Evolutionary conservation across 2,113 vertebrate genomes (phyloP).

Genomic region (Labrus mixtus): DNA sequence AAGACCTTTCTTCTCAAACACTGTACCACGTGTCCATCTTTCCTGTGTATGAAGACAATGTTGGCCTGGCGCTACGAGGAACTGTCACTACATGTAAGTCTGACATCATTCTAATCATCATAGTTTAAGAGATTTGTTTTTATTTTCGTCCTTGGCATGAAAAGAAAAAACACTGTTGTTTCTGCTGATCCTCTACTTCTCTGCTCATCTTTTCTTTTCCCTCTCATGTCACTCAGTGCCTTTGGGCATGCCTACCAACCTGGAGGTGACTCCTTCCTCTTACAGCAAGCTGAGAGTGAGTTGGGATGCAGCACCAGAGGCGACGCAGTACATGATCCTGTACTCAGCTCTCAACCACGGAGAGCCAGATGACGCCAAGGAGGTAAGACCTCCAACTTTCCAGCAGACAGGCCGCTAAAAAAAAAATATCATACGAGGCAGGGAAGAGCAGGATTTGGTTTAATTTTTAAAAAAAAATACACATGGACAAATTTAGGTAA

Average conservation of each 20-base stretch:
- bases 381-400: conserved; percentile 72
- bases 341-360: conserved; percentile 85
- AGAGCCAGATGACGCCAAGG: conserved; percentile 83
- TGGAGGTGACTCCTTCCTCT: conserved; percentile 85
- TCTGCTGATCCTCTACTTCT: background rate
- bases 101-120: background rate
- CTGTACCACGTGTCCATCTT: conserved; percentile 91
- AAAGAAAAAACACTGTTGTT: no score
- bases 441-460: no score
- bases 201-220: background rate
- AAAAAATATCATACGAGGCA: no score
- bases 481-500: no score
- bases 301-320: conserved; percentile 86
- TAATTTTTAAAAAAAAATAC: no score
- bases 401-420: no score
- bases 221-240: conserved; percentile 78
- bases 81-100: conserved; percentile 89
- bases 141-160: background rate
- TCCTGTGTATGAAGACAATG: conserved; percentile 81
- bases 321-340: conserved; percentile 90
- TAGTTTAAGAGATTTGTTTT: background rate
- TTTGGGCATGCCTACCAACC: conserved; percentile 82
- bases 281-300: conserved; percentile 85
- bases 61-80: conserved; percentile 86
- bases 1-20: conserved; percentile 87